Conservation (phyloP, 2,113 vertebrate genomes). For the Mixornis gularis region DNA sequence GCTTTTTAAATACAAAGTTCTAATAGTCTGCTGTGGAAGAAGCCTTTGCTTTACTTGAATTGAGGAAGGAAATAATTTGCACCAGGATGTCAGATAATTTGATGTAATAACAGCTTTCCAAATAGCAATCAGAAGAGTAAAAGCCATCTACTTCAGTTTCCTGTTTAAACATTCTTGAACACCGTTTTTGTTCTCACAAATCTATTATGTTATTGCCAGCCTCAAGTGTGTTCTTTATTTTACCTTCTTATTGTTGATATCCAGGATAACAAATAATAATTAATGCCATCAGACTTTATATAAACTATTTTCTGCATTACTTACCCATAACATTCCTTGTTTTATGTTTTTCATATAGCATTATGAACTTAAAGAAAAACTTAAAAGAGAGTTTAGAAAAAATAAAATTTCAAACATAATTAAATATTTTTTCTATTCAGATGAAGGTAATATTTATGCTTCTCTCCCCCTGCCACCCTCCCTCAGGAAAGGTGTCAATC, state of each 20-base stretch:
- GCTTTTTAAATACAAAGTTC: background rate
- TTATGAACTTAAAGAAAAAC: background rate
- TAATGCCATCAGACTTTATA: background rate
- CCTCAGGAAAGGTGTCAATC: slow-evolving; percentile 92
- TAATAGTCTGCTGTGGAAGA: background rate
- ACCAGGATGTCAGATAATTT: slow-evolving; percentile 46
- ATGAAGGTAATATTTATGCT: background rate
- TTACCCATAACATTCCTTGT: background rate
- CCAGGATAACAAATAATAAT: background rate
- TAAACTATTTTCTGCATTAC: background rate
- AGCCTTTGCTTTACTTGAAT: slow-evolving; percentile 32
- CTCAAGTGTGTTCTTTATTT: background rate
- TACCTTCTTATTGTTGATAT: background rate
- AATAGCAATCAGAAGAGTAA: background rate
- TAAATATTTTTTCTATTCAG: background rate
- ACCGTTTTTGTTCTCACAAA: background rate
- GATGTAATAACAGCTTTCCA: slow-evolving; percentile 46
- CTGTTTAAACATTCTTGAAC: background rate
- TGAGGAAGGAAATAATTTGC: slow-evolving; percentile 69
- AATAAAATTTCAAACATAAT: background rate
- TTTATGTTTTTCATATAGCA: background rate
- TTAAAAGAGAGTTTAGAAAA: background rate
- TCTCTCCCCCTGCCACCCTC: background rate
- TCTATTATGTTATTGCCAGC: background rate
- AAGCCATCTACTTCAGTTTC: background rate